Evolutionary conservation across 2,113 vertebrate genomes (phyloP).

Genomic region (Felis chaus): DNA sequence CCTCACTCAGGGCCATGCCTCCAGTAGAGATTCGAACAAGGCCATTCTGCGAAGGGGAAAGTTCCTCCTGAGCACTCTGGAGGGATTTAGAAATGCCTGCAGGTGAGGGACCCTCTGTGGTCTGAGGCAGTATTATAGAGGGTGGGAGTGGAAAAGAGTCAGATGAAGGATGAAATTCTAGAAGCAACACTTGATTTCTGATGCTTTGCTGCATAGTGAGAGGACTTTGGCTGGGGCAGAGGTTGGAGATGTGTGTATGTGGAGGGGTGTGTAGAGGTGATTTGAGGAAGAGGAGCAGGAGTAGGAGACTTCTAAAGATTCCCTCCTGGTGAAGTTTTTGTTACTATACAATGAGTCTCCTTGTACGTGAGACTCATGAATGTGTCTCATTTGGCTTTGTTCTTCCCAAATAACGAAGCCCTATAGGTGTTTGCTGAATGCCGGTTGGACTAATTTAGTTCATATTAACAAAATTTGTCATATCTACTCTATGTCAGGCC

Average conservation of each 20-base stretch:
- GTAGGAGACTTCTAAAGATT: background rate
- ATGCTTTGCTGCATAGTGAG: background rate
- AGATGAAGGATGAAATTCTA: background rate
- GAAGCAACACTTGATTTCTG: background rate
- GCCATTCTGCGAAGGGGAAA: conserved; percentile 76
- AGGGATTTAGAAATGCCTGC: conserved; percentile 93
- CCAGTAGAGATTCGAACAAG: conserved; percentile 73
- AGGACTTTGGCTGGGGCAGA: background rate
- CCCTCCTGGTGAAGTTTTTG: background rate
- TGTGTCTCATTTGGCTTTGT: background rate
- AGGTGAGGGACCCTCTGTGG: conserved; percentile 85
- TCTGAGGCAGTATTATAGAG: background rate
- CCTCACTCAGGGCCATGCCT: conserved; percentile 73
- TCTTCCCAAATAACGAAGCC: background rate
- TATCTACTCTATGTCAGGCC: background rate
- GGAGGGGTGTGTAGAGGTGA: background rate
- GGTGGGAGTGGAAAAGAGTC: background rate
- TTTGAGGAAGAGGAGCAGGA: background rate
- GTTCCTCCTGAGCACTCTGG: conserved; percentile 88
- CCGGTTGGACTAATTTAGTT: background rate
- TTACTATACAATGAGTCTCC: background rate
- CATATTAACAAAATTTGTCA: background rate
- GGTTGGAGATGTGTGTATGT: background rate
- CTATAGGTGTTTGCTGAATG: background rate
- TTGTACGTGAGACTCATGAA: too few species aligned